Evolutionary conservation across 2,888 invertebrate species (phyloP), one percentile per base, ranked within the genome.

Genomic region (Furcula furcula): DNA sequence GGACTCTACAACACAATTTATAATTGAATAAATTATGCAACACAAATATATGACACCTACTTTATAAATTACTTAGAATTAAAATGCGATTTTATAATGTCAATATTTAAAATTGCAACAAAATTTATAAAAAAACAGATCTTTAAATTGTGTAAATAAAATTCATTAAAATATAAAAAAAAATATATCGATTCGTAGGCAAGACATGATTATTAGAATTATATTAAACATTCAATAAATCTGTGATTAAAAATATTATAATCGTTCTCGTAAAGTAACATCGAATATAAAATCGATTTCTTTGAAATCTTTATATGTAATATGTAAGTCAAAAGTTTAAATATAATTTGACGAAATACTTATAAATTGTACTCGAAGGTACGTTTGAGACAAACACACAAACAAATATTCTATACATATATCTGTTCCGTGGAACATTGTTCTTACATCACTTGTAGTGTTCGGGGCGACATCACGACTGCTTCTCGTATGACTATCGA

Each of bases 21-120:
- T 74, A 79, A 78, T 75, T 75, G 57, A 77, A 83, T 83, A 85
- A 85, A 83, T 84, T 83, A 85, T 68, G 77, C 77, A 85, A 85
- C 76, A 78, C 68, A 75, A 78, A 77, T 54, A 68, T 71, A 45
- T 49, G 54, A 64, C 46, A 56, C 55, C 49, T 55, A 55, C 26
- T 31, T 46, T 44, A 46, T 52, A 50, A 54, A 56, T 10, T 27
- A 54, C 42, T 51, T 50, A 48, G 45, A 51, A 46, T 60, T 41
- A 53, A 58, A 62, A 58, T 56, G 55, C 55, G 50, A 52, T 28
- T 36, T 42, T 41, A 44, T 33, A 34, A 46, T 36, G 30, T 36
- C 22, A 39, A 40, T 29, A 29, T 27, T 19, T 40, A 46, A 45
- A 46, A 49, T 45, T 38, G 43, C 45, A 42, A 46, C 14, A 47